A percentile compares a stretch with the other conserved stretches of the same genome.
Conservation (phyloP, 37 sponge, comb jelly and placozoan species). For the Cliona cf. orientalis region DNA sequence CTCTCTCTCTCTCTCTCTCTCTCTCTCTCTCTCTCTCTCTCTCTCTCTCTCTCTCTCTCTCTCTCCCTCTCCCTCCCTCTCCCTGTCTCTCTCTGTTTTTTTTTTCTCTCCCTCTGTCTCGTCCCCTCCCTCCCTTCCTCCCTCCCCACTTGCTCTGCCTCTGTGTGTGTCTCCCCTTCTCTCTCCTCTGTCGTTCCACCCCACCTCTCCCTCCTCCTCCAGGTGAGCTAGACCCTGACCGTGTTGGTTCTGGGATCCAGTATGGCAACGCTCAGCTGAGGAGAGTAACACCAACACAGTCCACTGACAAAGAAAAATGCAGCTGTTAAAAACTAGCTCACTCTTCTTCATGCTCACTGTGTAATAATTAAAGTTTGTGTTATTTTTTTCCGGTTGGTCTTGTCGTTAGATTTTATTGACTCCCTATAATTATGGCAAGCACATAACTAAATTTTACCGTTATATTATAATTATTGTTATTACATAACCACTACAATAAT, state of each 20-base stretch:
- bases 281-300: constrained; percentile 46
- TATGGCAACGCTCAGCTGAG: constrained; percentile 93
- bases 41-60: no score
- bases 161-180: no score
- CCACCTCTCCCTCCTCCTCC: background rate
- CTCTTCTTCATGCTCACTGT: background rate
- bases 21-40: no score
- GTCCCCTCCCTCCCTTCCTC: background rate
- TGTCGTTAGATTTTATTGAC: background rate
- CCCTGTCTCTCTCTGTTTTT: no score
- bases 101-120: no score
- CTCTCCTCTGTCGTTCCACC: background rate
- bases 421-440: no score
- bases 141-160: no score
- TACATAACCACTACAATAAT: no score
- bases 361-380: background rate
- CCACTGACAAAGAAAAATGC: constrained; percentile 23
- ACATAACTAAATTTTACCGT: no score
- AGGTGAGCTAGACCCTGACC: constrained; percentile 98
- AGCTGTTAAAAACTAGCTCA: constrained; percentile 16
- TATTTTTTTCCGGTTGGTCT: background rate
- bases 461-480: no score
- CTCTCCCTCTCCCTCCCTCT: background rate
- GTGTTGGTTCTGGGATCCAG: constrained; percentile 98
- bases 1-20: no score